Conservation (phyloP, 2,113 vertebrate species). For the Odocoileus virginianus region DNA sequence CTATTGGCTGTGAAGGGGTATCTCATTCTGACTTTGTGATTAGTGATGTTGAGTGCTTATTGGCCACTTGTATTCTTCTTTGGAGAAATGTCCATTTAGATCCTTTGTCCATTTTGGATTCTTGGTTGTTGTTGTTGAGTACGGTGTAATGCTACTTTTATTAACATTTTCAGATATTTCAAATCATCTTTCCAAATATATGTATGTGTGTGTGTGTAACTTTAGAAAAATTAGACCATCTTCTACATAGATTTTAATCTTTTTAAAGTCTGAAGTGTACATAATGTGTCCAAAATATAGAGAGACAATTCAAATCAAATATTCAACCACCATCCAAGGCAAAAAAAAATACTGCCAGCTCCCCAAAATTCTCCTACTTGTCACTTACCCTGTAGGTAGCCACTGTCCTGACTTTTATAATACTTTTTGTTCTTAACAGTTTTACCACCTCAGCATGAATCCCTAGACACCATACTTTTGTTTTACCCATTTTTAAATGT, state of each 20-base stretch:
- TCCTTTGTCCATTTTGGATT: not conserved
- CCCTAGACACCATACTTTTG: not conserved
- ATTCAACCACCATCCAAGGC: not conserved
- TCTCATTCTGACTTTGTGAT: not conserved
- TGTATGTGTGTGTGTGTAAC: not conserved
- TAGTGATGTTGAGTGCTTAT: not conserved
- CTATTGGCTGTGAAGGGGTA: not conserved
- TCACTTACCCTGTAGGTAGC: not conserved
- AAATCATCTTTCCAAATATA: not conserved
- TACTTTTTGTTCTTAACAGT: not conserved
- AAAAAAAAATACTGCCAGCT: not conserved
- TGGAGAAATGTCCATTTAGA: not conserved
- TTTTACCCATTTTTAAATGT: not conserved
- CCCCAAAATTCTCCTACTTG: not conserved
- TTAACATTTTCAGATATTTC: not conserved
- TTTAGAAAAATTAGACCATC: not conserved
- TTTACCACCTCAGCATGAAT: not conserved
- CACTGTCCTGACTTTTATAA: not conserved
- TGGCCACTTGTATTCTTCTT: not conserved
- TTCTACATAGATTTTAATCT: not conserved
- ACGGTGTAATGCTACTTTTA: not conserved
- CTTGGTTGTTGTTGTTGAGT: not conserved
- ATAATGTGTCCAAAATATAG: not conserved
- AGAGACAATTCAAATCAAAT: not conserved
- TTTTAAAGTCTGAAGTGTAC: not conserved